Evolutionary conservation across 2,113 vertebrate genomes (phyloP).

Genomic region (Neomonachus schauinslandi): DNA sequence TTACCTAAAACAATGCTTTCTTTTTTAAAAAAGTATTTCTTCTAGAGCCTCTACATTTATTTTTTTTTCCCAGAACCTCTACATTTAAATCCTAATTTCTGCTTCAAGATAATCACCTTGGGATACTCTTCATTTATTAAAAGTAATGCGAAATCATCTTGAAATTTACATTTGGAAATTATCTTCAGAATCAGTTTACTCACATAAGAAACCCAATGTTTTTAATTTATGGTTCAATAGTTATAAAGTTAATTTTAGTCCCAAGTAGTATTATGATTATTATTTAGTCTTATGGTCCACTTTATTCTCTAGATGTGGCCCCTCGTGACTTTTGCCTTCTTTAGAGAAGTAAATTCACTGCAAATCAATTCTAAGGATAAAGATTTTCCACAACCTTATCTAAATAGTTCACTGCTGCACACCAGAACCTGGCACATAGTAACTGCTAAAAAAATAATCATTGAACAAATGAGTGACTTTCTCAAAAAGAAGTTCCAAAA

Average conservation of each 20-base stretch:
- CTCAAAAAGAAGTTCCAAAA: slow-evolving; percentile 7
- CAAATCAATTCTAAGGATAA: neutral
- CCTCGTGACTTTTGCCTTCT: neutral
- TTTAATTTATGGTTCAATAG: neutral
- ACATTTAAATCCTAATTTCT: neutral
- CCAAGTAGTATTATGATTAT: neutral
- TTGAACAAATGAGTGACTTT: neutral
- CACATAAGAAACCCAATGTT: neutral
- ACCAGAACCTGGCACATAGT: neutral
- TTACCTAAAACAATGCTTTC: neutral
- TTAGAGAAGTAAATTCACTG: slow-evolving; percentile 33
- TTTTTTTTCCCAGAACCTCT: neutral
- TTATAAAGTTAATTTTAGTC: neutral
- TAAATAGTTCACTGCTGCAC: neutral
- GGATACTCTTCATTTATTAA: neutral
- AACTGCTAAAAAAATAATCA: neutral
- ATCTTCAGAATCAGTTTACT: neutral
- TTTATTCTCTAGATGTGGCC: neutral
- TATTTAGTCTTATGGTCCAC: neutral
- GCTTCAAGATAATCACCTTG: neutral
- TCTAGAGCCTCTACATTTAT: neutral
- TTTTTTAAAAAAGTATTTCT: neutral
- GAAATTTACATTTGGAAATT: slow-evolving; percentile 24
- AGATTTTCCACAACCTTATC: neutral
- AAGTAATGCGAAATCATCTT: slow-evolving; percentile 2